A percentile compares a stretch with the other conserved stretches of the same genome.
phyloP scores from a whole-genome alignment of 2,113 vertebrate species.

The Suncus etruscus region DNA sequence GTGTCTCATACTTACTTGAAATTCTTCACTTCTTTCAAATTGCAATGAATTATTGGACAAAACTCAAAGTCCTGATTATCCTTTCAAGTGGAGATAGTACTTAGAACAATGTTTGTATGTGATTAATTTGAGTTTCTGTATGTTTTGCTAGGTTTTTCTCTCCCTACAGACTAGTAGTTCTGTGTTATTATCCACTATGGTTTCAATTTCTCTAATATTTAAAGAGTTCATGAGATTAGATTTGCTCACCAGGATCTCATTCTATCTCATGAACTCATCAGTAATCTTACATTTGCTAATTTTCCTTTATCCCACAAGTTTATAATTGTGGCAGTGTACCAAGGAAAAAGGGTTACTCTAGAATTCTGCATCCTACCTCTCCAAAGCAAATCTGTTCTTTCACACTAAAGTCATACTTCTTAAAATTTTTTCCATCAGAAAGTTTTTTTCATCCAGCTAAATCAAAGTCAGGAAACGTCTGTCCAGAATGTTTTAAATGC shows the following conservation, averaged over 20 bases:
- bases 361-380: not conserved
- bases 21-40: too few species aligned
- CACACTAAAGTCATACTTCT: not conserved
- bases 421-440: slow-evolving; percentile 35
- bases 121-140: too few species aligned
- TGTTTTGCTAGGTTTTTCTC: too few species aligned
- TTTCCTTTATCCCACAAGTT: not conserved
- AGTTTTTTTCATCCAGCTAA: not conserved
- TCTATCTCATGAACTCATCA: not conserved
- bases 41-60: too few species aligned
- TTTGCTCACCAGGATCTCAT: not conserved
- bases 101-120: too few species aligned
- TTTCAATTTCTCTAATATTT: too few species aligned
- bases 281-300: not conserved
- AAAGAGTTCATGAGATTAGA: not conserved
- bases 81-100: too few species aligned
- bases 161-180: too few species aligned
- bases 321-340: not conserved
- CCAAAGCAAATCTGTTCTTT: not conserved
- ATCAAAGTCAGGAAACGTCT: slow-evolving; percentile 47
- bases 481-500: not conserved
- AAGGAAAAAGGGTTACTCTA: not conserved
- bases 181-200: too few species aligned
- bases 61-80: too few species aligned
- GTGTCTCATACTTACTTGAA: too few species aligned